Evolutionary conservation across 2,888 invertebrate species (phyloP).

Genomic region (Plebejus argus): DNA sequence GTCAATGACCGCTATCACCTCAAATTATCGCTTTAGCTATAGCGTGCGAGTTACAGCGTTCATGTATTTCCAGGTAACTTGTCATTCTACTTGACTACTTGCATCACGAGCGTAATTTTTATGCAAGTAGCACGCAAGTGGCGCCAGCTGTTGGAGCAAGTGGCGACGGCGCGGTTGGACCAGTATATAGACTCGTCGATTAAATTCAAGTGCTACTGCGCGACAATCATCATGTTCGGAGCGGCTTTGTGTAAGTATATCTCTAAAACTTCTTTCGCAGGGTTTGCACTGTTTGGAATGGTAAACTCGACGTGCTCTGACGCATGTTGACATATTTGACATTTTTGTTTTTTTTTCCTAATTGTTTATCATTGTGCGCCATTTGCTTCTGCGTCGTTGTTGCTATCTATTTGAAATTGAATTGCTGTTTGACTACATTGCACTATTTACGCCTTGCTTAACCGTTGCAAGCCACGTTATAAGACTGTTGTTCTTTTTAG

Average conservation of each 20-base stretch:
- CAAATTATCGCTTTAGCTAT: not conserved
- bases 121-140: slow-evolving; percentile 54
- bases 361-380: no score
- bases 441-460: no score
- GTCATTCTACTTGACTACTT: slow-evolving; percentile 48
- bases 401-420: no score
- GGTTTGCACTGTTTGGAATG: no score
- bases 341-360: no score
- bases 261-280: no score
- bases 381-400: no score
- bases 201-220: slow-evolving; percentile 47
- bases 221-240: slow-evolving; percentile 45
- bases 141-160: slow-evolving; percentile 50
- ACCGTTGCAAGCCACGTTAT: no score
- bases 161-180: slow-evolving; percentile 48
- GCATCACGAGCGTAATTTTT: slow-evolving; percentile 49
- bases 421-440: no score
- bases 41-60: not conserved
- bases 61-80: slow-evolving; percentile 48
- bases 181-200: slow-evolving; percentile 50
- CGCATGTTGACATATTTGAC: no score
- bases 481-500: slow-evolving; percentile 47
- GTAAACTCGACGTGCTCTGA: no score
- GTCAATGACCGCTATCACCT: not conserved
- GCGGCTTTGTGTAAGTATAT: slow-evolving; percentile 50